phyloP scores from a whole-genome alignment of 2,797 vertebrate genomes.

The Brotula barbata region DNA sequence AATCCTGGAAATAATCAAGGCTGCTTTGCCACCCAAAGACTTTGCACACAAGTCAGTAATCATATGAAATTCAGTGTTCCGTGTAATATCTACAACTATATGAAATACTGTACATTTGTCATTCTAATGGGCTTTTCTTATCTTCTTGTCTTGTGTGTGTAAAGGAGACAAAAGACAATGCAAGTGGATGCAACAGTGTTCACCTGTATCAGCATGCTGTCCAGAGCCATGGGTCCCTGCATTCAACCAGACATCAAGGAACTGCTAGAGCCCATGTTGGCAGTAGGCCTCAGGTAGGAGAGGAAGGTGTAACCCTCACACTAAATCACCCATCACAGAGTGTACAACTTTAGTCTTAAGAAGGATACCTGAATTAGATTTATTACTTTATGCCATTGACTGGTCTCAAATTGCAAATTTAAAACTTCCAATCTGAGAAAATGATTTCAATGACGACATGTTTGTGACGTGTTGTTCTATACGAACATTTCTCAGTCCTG shows the following conservation, averaged over 20 bases:
- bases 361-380: background rate
- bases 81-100: too few relatives aligned
- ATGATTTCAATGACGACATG: background rate
- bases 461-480: constrained; percentile 1
- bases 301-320: background rate
- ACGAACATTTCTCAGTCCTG: constrained; percentile 79
- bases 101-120: background rate
- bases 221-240: constrained; percentile 94
- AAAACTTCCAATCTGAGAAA: background rate
- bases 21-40: constrained; percentile 95
- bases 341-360: too few relatives aligned
- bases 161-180: constrained; percentile 94
- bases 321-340: too few relatives aligned
- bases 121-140: background rate
- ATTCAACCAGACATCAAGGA: constrained; percentile 99
- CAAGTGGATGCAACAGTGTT: constrained; percentile 98
- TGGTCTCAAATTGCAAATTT: background rate
- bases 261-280: constrained; percentile 96
- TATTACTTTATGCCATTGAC: background rate
- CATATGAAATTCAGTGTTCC: too few relatives aligned
- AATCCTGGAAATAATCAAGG: constrained; percentile 96
- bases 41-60: constrained; percentile 95
- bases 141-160: background rate
- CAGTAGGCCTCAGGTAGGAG: constrained; percentile 92
- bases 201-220: constrained; percentile 98